Conservation (phyloP, 2,888 invertebrate species). For the Leptopilina myrica region DNA sequence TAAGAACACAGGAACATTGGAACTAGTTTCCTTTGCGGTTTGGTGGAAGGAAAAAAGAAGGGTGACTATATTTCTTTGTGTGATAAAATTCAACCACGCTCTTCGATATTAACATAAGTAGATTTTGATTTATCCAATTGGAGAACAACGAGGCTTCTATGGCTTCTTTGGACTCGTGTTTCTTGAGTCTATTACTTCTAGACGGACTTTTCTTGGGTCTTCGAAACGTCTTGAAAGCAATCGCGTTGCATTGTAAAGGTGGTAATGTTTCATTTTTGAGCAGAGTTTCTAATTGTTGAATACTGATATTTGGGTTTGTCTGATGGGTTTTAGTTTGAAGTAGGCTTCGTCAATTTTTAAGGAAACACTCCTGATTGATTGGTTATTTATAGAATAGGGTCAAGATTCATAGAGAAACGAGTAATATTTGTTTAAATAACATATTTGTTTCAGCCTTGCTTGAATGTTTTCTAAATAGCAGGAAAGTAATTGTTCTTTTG, state of each 20-base stretch:
- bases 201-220: neutral
- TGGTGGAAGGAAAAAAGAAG: neutral
- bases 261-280: too few species aligned
- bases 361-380: too few species aligned
- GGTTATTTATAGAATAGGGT: too few species aligned
- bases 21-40: conserved; percentile 14
- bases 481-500: too few species aligned
- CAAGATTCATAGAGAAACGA: too few species aligned
- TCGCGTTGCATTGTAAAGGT: neutral
- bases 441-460: too few species aligned
- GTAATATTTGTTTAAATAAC: too few species aligned
- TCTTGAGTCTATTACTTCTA: neutral
- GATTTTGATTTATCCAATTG: conserved; percentile 26
- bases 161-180: conserved; percentile 10
- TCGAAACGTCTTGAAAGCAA: neutral
- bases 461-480: too few species aligned
- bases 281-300: too few species aligned
- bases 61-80: neutral
- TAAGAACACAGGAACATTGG: neutral
- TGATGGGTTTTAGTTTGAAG: too few species aligned
- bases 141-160: neutral
- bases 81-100: conserved; percentile 22
- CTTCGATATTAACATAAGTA: conserved; percentile 11
- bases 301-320: too few species aligned
- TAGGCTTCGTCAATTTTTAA: too few species aligned